These are phyloP conservation scores for Acridotheres tristis DNA, from an alignment of 2,797 vertebrate species.

Conservation along the genomic window DNA sequence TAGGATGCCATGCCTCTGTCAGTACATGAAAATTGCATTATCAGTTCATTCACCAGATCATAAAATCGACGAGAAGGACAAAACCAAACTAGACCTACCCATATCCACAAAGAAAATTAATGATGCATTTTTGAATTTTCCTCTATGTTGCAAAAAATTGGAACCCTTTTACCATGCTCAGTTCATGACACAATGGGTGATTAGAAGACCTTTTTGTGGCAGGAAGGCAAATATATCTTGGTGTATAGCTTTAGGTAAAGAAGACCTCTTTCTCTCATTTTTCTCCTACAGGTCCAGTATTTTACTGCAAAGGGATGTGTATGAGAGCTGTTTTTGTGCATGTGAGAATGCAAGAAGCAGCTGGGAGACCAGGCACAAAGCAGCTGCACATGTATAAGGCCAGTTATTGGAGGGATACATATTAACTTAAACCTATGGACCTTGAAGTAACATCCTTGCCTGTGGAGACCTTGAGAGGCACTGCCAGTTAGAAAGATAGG, in stretches of 20 bases:
- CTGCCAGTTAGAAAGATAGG: no score
- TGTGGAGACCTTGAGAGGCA: no score
- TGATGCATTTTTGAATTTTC: background rate
- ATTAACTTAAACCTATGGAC: background rate
- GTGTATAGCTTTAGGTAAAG: background rate
- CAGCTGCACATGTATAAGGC: background rate
- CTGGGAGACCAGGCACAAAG: background rate
- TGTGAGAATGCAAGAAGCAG: background rate
- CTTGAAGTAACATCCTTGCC: background rate
- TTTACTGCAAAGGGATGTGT: background rate
- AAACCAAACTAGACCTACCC: background rate
- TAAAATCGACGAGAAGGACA: slow-evolving; percentile 35
- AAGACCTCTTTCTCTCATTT: background rate
- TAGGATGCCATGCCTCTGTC: background rate
- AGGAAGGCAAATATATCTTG: background rate
- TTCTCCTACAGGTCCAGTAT: background rate
- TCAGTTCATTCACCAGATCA: background rate
- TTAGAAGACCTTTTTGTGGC: background rate
- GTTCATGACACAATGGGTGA: background rate
- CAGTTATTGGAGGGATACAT: background rate
- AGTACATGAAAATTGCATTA: slow-evolving; percentile 42
- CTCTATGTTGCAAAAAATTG: background rate
- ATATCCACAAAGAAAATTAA: background rate
- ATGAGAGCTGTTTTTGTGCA: background rate
- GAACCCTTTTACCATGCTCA: background rate